These are phyloP conservation scores for Lithobates pipiens DNA, from an alignment of 2,797 vertebrate species.

Conservation along the genomic window DNA sequence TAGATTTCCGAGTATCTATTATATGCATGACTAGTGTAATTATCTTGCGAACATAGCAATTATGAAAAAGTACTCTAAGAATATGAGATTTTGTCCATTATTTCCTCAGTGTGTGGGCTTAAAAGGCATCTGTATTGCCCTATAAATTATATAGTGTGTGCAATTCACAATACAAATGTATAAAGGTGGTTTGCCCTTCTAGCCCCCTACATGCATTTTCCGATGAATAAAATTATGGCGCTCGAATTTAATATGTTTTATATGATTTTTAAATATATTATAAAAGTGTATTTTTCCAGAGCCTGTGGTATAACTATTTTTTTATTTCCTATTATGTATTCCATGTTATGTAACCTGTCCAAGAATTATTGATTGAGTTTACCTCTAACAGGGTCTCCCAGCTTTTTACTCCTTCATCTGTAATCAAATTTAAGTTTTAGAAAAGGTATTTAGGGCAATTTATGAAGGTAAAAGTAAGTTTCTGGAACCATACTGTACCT, in stretches of 20 bases:
- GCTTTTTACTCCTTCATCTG: too few relatives aligned
- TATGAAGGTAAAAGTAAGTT: too few relatives aligned
- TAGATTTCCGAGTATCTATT: conserved; percentile 8
- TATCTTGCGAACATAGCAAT: conserved; percentile 10
- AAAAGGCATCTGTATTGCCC: neutral
- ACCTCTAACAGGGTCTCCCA: too few relatives aligned
- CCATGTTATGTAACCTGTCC: too few relatives aligned
- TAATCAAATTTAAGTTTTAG: too few relatives aligned
- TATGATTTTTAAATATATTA: neutral
- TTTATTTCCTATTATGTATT: too few relatives aligned
- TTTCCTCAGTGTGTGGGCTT: neutral
- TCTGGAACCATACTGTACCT: too few relatives aligned
- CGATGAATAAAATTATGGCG: neutral
- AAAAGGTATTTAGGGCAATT: too few relatives aligned
- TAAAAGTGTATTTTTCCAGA: neutral
- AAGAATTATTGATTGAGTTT: too few relatives aligned
- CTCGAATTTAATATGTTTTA: neutral
- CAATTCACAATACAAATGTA: neutral
- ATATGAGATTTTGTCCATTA: neutral
- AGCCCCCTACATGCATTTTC: neutral
- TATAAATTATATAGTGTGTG: neutral
- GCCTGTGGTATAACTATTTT: neutral
- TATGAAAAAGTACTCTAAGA: conserved; percentile 2
- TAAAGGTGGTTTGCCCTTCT: neutral
- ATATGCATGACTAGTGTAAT: conserved; percentile 24